Evolutionary conservation across 2,888 invertebrate species (phyloP), one percentile per base, ranked within the genome.

Genomic region (Patella ulyssiponensis): DNA sequence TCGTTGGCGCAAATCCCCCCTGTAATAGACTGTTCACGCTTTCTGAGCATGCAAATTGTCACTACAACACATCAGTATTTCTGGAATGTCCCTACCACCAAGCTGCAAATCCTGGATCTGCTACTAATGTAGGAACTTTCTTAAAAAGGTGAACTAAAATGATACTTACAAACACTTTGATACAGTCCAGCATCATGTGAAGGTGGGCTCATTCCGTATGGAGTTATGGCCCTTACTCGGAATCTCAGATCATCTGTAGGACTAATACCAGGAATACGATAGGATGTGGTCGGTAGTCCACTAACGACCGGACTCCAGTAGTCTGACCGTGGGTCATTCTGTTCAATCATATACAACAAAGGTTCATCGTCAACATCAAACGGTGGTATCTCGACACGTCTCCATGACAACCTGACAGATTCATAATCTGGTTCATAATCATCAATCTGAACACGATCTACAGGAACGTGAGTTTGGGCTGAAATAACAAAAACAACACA

Each of bases 151-250:
- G 44, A 44, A 44, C 9, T 44, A 44, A 44, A 44, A 14, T 11
- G 72, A 20, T 1, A 79, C 82, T 77, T 82, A 88, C 88, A 83
- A 75, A 83, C 74, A 11, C 79, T 53, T 44, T 87, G 83, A 82
- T 86, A 81, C 51, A 85, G 74, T 12, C 80, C 79, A 64, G 81
- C 85, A 11, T 88, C 84, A 2, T 98, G 97, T 75, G 98, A 98
- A 0, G 99, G 98, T 90, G 98, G 98, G 92, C 97, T 97, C 82
- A 98, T 95, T 74, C 99, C 99, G 91, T 96, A 97, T 91, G 97
- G 96, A 92, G 98, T 99, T 91, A 98, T 97, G 9, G 98, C 98
- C 56, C 98, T 94, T 56, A 99, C 95, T 80, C 99, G 94, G 93
- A 98, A 98, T 92, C 96, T 96, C 93, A 99, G 99, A 92, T 98